Conservation (phyloP, 2,797 vertebrate genomes). For the Channa striata region DNA sequence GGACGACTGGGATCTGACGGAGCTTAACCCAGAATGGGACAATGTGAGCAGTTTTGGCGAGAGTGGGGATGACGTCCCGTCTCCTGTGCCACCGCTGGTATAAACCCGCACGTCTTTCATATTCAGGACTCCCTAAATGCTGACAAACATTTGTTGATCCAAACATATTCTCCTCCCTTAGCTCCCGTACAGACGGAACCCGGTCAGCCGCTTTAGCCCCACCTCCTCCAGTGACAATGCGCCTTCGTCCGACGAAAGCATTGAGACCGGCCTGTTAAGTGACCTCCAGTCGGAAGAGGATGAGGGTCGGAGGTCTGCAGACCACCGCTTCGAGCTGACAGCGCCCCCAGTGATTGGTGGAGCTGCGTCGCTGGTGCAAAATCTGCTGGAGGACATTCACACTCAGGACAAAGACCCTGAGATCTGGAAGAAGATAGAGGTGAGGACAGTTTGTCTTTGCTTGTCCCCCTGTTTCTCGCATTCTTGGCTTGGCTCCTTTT, state of each 20-base stretch:
- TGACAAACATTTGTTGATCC: neutral
- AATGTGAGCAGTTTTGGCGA: constrained; percentile 33
- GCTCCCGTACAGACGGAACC: constrained; percentile 75
- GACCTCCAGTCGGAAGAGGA: constrained; percentile 93
- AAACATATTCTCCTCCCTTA: constrained; percentile 6
- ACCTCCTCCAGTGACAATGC: constrained; percentile 92
- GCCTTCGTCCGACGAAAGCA: constrained; percentile 91
- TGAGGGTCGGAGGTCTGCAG: constrained; percentile 36
- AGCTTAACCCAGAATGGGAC: constrained; percentile 91
- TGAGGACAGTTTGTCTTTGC: constrained; percentile 53
- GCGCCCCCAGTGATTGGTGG: constrained; percentile 43
- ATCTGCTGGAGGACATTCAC: constrained; percentile 92
- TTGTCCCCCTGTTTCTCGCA: no score
- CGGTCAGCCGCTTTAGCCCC: constrained; percentile 84
- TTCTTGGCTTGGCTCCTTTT: no score
- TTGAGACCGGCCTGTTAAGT: constrained; percentile 93
- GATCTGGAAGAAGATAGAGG: constrained; percentile 96
- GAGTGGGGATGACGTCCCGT: constrained; percentile 40
- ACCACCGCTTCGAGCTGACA: neutral
- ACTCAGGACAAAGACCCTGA: constrained; percentile 90
- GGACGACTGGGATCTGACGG: constrained; percentile 96
- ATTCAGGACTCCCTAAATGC: neutral
- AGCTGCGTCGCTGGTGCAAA: constrained; percentile 83
- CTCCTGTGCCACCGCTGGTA: constrained; percentile 57
- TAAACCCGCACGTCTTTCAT: neutral